A percentile compares a stretch with the other conserved stretches of the same genome.
Conservation (phyloP, 2,888 invertebrate genomes). For the Carpatolechia fugitivella region DNA sequence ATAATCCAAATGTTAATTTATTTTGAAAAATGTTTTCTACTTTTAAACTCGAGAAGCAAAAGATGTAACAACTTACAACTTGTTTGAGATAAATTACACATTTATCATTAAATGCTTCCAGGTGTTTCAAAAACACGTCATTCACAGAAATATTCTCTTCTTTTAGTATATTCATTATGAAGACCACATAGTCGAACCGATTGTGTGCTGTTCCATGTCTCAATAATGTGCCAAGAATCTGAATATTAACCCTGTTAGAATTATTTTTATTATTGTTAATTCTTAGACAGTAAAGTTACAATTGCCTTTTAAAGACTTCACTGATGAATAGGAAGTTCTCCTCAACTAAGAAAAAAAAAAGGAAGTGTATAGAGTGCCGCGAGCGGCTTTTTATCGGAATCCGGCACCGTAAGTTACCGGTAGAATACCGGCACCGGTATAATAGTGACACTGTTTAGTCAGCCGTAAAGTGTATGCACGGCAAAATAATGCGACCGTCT, state of each 20-base stretch:
- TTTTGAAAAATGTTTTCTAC: neutral
- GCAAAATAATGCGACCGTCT: no score
- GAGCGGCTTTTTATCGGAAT: no score
- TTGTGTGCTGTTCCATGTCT: conserved; percentile 79
- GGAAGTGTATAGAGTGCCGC: no score
- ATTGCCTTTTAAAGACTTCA: no score
- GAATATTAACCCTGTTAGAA: conserved; percentile 82
- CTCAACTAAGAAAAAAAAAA: no score
- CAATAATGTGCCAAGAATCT: conserved; percentile 87
- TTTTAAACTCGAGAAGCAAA: neutral
- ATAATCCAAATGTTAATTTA: conserved; percentile 19
- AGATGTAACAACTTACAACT: conserved; percentile 32
- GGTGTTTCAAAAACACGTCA: conserved; percentile 78
- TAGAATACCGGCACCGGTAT: no score
- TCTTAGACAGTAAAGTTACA: neutral
- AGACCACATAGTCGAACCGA: conserved; percentile 83
- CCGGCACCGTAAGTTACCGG: no score
- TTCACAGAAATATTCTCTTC: conserved; percentile 82
- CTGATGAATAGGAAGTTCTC: no score
- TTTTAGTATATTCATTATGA: conserved; percentile 83
- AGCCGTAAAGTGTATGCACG: no score
- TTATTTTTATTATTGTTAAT: no score
- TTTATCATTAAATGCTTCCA: conserved; percentile 81
- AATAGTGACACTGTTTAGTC: no score
- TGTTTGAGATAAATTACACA: conserved; percentile 72